phyloP scores from a whole-genome alignment of 2,113 vertebrate species.

The Pteropus alecto region DNA sequence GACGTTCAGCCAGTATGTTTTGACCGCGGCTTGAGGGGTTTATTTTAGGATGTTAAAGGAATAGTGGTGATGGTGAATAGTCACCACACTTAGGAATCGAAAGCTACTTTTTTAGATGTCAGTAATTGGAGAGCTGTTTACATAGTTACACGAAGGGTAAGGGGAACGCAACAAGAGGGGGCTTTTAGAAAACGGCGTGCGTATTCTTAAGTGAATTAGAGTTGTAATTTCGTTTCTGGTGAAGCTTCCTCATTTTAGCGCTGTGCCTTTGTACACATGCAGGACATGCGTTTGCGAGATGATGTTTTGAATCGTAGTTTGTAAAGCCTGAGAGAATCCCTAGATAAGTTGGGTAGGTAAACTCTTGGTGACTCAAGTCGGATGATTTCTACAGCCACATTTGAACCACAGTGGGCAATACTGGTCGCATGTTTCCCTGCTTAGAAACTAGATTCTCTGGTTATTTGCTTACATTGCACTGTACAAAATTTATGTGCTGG shows the following conservation, averaged over 20 bases:
- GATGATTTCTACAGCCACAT: neutral
- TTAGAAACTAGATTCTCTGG: neutral
- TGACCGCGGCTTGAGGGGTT: constrained; percentile 22
- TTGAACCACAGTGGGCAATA: neutral
- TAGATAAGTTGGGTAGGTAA: neutral
- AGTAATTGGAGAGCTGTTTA: neutral
- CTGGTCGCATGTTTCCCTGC: neutral
- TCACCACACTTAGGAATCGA: neutral
- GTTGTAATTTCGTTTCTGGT: constrained; percentile 46
- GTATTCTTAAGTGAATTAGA: neutral
- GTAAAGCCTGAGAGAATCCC: neutral
- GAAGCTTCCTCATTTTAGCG: constrained; percentile 65
- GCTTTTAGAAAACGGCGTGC: neutral
- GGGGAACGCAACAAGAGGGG: neutral
- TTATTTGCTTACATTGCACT: constrained; percentile 45
- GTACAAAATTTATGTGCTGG: neutral
- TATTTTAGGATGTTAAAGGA: constrained; percentile 50
- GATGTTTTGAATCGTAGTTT: constrained; percentile 20
- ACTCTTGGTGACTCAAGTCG: neutral
- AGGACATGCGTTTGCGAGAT: neutral
- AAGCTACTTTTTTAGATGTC: constrained; percentile 25
- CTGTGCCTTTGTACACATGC: constrained; percentile 56
- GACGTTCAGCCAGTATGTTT: neutral
- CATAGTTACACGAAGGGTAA: neutral
- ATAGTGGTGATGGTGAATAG: neutral